phyloP scores from a whole-genome alignment of 2,797 vertebrate genomes.

The Ceryle rudis region DNA sequence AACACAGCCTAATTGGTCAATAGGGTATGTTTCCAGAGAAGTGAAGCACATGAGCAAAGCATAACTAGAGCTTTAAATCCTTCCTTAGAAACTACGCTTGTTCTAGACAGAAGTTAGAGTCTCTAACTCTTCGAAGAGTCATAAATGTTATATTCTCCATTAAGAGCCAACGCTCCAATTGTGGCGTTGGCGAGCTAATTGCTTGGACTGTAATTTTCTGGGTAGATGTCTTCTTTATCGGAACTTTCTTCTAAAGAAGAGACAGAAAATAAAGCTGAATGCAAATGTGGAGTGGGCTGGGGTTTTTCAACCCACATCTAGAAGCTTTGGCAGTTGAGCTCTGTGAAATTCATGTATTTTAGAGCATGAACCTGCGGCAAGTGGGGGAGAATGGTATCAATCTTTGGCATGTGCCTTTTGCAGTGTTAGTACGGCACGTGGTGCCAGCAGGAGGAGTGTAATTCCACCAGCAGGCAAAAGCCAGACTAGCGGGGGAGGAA shows the following conservation, averaged over 20 bases:
- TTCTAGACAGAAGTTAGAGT: background rate
- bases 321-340: background rate
- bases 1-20: conserved; percentile 33
- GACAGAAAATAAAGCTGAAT: background rate
- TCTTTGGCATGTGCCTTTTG: rapidly evolving
- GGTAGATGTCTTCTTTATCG: background rate
- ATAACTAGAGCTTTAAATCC: conserved; percentile 26
- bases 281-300: background rate
- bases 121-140: background rate
- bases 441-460: background rate
- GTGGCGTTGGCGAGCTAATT: background rate
- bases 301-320: background rate
- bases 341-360: background rate
- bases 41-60: conserved; percentile 4
- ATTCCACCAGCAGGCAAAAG: background rate
- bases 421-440: rapidly evolving
- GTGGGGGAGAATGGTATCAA: rapidly evolving
- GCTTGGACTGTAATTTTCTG: background rate
- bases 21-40: conserved; percentile 32
- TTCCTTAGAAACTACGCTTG: background rate
- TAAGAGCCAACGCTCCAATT: background rate
- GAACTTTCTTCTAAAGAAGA: background rate
- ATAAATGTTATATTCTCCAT: background rate
- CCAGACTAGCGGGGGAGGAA: background rate
- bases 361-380: background rate